Conservation (phyloP, 2,888 invertebrate species). For the Ectemnius cavifrons region DNA sequence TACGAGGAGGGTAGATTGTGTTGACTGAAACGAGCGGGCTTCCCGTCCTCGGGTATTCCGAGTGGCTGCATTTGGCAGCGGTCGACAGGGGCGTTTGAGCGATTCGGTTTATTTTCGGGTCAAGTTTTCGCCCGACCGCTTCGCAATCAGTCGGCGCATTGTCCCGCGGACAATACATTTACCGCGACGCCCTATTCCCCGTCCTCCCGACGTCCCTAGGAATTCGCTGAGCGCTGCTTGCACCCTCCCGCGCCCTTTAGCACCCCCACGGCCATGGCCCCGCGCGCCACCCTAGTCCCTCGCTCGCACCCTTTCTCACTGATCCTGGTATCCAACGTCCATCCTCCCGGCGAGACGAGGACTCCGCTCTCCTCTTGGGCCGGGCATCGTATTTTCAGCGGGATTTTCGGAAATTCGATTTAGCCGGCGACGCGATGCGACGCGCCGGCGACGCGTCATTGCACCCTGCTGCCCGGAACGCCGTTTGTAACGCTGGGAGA, state of each 20-base stretch:
- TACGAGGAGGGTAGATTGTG: conserved; percentile 27
- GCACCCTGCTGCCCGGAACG: conserved; percentile 4
- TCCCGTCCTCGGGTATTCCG: conserved; percentile 56
- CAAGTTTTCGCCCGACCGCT: conserved; percentile 71
- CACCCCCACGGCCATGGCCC: conserved; percentile 15
- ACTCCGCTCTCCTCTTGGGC: conserved; percentile 13
- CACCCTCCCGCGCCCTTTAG: background rate
- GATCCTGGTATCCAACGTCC: background rate
- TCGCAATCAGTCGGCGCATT: conserved; percentile 74
- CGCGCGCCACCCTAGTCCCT: conserved; percentile 23
- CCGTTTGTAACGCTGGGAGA: background rate
- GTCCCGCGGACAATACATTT: conserved; percentile 70
- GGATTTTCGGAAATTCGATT: conserved; percentile 70
- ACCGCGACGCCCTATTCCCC: conserved; percentile 43
- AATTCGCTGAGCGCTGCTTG: conserved; percentile 37
- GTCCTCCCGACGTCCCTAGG: conserved; percentile 32
- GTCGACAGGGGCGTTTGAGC: conserved; percentile 60
- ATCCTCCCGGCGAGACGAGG: background rate
- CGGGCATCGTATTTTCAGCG: conserved; percentile 55
- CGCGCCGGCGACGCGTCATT: conserved; percentile 15
- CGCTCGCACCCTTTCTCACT: conserved; percentile 17
- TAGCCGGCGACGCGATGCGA: conserved; percentile 29
- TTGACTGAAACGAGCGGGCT: conserved; percentile 20
- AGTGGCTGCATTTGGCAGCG: conserved; percentile 67
- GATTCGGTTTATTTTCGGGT: conserved; percentile 73